These are phyloP conservation scores for Netelia inedita DNA, from an alignment of 2,888 invertebrate genomes.

Conservation along the genomic window DNA sequence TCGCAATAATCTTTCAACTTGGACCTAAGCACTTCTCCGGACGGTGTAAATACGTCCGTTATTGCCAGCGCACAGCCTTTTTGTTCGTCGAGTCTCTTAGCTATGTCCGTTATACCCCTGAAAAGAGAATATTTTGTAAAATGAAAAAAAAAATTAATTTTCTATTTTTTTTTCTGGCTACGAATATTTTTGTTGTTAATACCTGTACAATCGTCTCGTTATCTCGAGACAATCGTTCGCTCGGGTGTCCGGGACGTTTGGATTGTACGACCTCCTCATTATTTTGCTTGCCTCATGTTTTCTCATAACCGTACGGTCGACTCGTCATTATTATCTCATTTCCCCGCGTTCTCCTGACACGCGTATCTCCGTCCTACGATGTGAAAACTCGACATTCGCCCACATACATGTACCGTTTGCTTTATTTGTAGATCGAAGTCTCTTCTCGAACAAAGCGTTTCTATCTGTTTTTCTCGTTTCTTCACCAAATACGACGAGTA, in stretches of 20 bases:
- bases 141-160: neutral
- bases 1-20: constrained; percentile 95
- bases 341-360: constrained; percentile 77
- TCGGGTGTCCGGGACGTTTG: constrained; percentile 85
- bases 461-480: neutral
- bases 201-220: constrained; percentile 87
- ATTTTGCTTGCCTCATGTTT: constrained; percentile 76
- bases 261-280: constrained; percentile 87
- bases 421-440: constrained; percentile 31
- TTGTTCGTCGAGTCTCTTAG: constrained; percentile 90
- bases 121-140: constrained; percentile 74
- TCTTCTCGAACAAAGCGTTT: neutral
- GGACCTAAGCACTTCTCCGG: constrained; percentile 90
- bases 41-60: constrained; percentile 90
- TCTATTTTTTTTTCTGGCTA: neutral
- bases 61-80: constrained; percentile 88
- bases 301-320: constrained; percentile 67
- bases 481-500: constrained; percentile 3
- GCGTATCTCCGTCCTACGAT: constrained; percentile 69
- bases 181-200: constrained; percentile 32
- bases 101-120: constrained; percentile 89
- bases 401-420: constrained; percentile 47
- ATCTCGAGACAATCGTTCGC: constrained; percentile 87
- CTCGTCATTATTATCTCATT: constrained; percentile 77
- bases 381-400: constrained; percentile 73